These are phyloP conservation scores for Malurus leucopterus DNA, from an alignment of 2,797 vertebrate species.

Conservation along the genomic window DNA sequence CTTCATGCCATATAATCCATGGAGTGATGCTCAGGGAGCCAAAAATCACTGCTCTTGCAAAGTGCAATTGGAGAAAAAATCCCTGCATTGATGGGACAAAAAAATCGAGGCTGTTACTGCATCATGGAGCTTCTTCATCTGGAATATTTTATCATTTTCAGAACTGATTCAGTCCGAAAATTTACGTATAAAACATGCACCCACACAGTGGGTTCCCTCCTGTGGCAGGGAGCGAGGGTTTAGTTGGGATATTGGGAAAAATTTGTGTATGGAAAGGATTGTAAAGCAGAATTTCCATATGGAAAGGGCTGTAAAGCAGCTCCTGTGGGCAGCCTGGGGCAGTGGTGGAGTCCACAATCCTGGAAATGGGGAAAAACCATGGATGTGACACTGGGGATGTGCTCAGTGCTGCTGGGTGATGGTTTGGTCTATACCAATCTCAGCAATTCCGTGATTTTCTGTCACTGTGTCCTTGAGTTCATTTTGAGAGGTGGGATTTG, in stretches of 20 bases:
- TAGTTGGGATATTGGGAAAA: neutral
- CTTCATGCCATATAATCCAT: neutral
- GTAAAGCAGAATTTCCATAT: no score
- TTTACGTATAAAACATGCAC: fast-evolving
- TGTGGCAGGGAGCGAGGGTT: neutral
- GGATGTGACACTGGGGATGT: neutral
- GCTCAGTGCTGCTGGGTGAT: neutral
- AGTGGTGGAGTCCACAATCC: neutral
- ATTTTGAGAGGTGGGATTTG: neutral
- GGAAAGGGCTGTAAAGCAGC: neutral
- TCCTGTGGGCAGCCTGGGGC: fast-evolving
- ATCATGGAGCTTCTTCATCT: neutral
- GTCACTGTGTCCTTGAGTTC: neutral
- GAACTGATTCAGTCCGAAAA: neutral
- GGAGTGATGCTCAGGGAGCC: neutral
- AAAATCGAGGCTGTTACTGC: neutral
- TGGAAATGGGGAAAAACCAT: neutral
- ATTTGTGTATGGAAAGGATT: neutral
- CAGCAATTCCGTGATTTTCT: neutral
- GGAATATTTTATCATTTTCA: neutral
- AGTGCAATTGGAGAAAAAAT: neutral
- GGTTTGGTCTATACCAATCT: neutral
- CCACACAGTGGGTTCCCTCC: fast-evolving
- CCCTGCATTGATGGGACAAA: fast-evolving
- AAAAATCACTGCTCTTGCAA: neutral